Percentiles rank a stretch among this genome's conserved stretches.
Evolutionary conservation across 2,888 invertebrate genomes (phyloP).

Genomic region (Pristionchus exspectatus): DNA sequence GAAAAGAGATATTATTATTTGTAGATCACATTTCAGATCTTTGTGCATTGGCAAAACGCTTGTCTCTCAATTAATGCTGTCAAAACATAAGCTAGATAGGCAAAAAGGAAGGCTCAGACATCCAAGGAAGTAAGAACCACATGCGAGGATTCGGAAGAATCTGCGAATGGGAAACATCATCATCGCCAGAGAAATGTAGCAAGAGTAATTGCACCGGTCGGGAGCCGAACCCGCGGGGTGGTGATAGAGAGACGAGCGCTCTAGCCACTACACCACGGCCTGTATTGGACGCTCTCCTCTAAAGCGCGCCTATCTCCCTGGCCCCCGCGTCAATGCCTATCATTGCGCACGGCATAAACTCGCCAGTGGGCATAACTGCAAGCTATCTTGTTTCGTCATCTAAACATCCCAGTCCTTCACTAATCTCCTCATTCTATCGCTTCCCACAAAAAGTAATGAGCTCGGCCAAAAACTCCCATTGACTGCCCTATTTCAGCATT

Average conservation of each 20-base stretch:
- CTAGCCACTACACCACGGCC: conserved; percentile 36
- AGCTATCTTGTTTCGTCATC: background rate
- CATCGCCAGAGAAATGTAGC: conserved; percentile 12
- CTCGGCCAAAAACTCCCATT: background rate
- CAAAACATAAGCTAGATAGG: background rate
- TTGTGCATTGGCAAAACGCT: background rate
- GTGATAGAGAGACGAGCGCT: background rate
- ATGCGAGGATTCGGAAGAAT: conserved; percentile 51
- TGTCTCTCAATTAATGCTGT: background rate
- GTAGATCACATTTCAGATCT: background rate
- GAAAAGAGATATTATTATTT: background rate
- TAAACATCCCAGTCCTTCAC: conserved; percentile 3
- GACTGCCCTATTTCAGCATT: background rate
- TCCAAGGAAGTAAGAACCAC: conserved; percentile 52
- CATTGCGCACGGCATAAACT: background rate
- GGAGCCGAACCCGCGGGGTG: conserved; percentile 3
- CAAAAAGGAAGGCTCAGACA: conserved; percentile 42
- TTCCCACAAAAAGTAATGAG: conserved; percentile 43
- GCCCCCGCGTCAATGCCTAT: background rate
- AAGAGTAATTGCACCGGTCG: conserved; percentile 2
- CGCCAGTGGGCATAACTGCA: background rate
- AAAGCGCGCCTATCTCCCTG: background rate
- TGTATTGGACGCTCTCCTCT: background rate
- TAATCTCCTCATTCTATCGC: conserved; percentile 3
- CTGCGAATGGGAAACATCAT: conserved; percentile 49